These are phyloP conservation scores for Phortica okadai DNA, from an alignment of 2,888 invertebrate species.

Conservation along the genomic window DNA sequence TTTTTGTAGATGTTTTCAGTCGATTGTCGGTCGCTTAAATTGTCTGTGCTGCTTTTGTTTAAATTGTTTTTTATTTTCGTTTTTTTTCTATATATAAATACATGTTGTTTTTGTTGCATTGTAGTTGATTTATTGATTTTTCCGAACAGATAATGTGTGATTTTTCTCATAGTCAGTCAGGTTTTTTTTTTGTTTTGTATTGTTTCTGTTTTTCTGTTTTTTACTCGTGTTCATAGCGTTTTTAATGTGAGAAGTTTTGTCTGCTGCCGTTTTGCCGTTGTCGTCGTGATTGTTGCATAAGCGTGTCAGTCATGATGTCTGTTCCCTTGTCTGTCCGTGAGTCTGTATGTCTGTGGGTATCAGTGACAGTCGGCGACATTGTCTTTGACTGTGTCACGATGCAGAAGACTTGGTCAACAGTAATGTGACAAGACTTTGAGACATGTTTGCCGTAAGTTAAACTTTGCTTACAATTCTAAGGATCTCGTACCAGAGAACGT, in stretches of 20 bases:
- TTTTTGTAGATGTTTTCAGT: slow-evolving; percentile 17
- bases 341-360: slow-evolving; percentile 6
- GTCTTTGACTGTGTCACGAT: slow-evolving; percentile 5
- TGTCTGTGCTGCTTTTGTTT: slow-evolving; percentile 26
- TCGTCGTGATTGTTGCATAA: slow-evolving; percentile 23
- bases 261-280: not conserved
- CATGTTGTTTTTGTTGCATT: slow-evolving; percentile 30
- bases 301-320: slow-evolving; percentile 8
- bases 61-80: slow-evolving; percentile 18
- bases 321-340: not conserved
- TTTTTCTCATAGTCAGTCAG: slow-evolving; percentile 66
- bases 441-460: not conserved
- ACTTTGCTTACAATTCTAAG: no score
- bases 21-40: slow-evolving; percentile 22
- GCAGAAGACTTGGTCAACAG: not conserved
- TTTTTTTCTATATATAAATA: slow-evolving; percentile 11
- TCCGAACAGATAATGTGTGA: slow-evolving; percentile 71
- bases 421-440: not conserved
- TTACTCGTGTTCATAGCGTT: slow-evolving; percentile 47
- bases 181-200: slow-evolving; percentile 24
- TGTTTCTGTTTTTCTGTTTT: slow-evolving; percentile 34
- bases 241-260: slow-evolving; percentile 65
- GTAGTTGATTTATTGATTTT: slow-evolving; percentile 71
- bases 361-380: not conserved
- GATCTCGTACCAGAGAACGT: no score